Base-by-base conservation (phyloP, 2,888 invertebrate species). In the Entomobrya multifasciata region DNA sequence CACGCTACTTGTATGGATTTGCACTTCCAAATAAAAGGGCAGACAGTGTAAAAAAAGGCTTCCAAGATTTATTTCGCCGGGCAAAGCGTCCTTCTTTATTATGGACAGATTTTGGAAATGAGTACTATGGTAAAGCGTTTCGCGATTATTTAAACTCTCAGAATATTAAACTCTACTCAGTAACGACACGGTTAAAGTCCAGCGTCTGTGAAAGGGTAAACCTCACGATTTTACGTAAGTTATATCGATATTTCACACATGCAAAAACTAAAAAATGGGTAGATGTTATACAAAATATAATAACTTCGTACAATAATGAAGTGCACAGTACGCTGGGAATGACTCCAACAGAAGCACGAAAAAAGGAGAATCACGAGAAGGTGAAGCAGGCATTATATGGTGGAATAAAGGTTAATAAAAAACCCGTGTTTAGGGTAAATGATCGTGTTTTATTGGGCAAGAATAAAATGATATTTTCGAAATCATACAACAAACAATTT, bases 151-250 rank as follows among this genome's bases (percentile, higher is more conserved):
- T 70, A 5, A 20, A 47, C 11, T 1, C 44, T 10, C 4, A 70
- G 1, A 10, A 22, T 22, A 47, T 70, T 1, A n/a, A 1, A 0
- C 44, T 25, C 8, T 70, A 70, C n/a, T 15, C 44, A 1, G 1
- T 20, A 25, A 13, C 8, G 1, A 70, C 47, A 11, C 20, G 25
- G 2, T 15, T 70, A 5, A 11, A 70, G 0, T 15, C 22, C 1
- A 22, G 22, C 11, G 25, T 47, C 15, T 70, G 70, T n/a, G 70
- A 70, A 47, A 11, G 70, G 8, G 13, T 70, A 2, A 70, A 70
- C 17, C 6, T 44, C 1, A 70, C 70, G 2, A 22, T 70, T 8
- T 11, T 44, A 22, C 8, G 1, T 2, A 70, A 47, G 13, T 13
- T 70, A 10, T 3, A 47, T 13, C 3, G 70, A 25, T 44, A 6